Evolutionary conservation across 2,113 vertebrate genomes (phyloP).

Genomic region (Caranx melampygus): DNA sequence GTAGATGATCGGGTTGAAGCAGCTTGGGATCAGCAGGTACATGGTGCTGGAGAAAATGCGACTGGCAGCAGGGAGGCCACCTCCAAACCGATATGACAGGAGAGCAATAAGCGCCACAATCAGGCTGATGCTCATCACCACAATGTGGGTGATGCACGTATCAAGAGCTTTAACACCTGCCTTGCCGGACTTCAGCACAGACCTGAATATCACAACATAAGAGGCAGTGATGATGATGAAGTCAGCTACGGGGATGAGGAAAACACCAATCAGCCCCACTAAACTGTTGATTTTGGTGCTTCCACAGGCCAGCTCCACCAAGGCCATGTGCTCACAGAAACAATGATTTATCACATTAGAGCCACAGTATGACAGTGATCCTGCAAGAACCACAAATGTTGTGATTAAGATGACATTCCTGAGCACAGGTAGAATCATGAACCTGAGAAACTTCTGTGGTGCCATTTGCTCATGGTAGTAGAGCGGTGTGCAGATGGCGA

Average conservation of each 20-base stretch:
- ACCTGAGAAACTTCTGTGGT: too few species aligned
- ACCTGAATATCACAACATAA: background rate
- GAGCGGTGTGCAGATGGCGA: too few species aligned
- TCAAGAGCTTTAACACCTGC: background rate
- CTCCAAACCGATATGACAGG: slow-evolving; percentile 3
- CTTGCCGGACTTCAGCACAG: background rate
- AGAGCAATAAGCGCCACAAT: background rate
- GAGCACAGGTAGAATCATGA: too few species aligned
- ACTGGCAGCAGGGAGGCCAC: background rate
- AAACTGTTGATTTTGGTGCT: slow-evolving; percentile 1
- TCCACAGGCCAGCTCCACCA: too few species aligned
- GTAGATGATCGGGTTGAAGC: slow-evolving; percentile 16
- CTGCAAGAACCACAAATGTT: background rate
- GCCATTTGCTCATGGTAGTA: too few species aligned
- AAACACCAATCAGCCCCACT: background rate
- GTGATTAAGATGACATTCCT: background rate
- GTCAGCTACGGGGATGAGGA: background rate
- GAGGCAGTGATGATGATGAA: slow-evolving; percentile 6
- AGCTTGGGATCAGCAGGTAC: slow-evolving; percentile 23
- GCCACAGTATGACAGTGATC: background rate
- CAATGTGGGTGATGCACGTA: slow-evolving; percentile 18
- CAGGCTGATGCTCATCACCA: slow-evolving; percentile 7
- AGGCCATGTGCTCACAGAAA: too few species aligned
- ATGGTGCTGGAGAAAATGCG: slow-evolving; percentile 14
- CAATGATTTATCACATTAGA: background rate